Base-by-base conservation (phyloP, 2,888 invertebrate species). In the Drosophila percnosoma region DNA sequence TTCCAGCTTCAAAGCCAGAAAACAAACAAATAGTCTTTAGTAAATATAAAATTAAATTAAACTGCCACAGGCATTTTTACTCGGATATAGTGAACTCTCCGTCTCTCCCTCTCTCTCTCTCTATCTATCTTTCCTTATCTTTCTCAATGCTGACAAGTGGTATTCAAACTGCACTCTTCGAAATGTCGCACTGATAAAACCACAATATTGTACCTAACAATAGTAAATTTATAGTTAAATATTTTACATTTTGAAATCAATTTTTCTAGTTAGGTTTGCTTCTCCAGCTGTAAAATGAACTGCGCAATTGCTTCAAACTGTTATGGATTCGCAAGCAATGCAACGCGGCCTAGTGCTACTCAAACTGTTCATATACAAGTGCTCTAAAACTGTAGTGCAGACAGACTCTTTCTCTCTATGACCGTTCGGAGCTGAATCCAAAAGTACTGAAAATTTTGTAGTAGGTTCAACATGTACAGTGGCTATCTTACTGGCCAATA, bases 21-120 rank as follows among this genome's bases (percentile, higher is more conserved):
- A 69, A 15, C 27, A 49, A 27, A 51, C 51, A 58, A 67, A 67
- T 78, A 70, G 64, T 59, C 81, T 53, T 75, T 78, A 84, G 82
- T 66, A 65, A 80, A 81, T 69, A 55, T 53, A 69, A 68, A 59
- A 74, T 62, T 57, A 54, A 64, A 78, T 48, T 60, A 24, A 68
- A 68, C 36, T 66, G 51, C 51, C 29, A 34, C 18, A 18, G 40
- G 10, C 42, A 52, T 66, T 66, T 66, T 45, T 67, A 67, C 42
- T 67, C 15, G 15, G 15, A 21, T 55, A 27, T 40, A 11, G 29
- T 29, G 11, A 11, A 27, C 15, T n/a, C 18, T 38, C n/a, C 29
- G 2, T 18, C 24, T n/a, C 24, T 21, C 24, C 33, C n/a, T 38
- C 4, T 18, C n/a, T n/a, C 21, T 33, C 18, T 38, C n/a, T 38